Base-by-base conservation (phyloP, 2,797 vertebrate genomes). In the Florisuga fusca region DNA sequence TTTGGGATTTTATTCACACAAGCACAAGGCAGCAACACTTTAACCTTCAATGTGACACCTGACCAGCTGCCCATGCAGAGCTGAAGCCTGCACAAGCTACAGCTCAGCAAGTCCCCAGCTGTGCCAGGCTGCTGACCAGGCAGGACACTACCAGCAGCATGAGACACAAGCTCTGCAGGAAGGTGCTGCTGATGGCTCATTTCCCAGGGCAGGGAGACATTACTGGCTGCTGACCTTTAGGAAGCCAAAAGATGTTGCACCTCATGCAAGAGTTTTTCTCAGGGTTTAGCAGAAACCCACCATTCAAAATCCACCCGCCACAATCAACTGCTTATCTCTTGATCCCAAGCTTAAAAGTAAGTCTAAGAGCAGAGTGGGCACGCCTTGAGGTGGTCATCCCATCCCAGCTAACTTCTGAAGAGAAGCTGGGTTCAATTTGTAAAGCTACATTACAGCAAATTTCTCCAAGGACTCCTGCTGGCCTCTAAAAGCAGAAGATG, bases 81-180 rank as follows among this genome's bases (percentile, higher is more conserved):
- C 12, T 53, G 36, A 36, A 21, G 25, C 18, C 21, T 2, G 0
- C 38, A 3, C 27, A 8, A 59, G 53, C 38, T 46, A 29, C 29
- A 41, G 38, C 25, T 48, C 33, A 55, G 38, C 48, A 38, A 48
- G 17, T 59, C 36, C 36, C 41, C 34, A 25, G 16, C 38, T 59
- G 16, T n/a, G 59, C 27, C 36, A 64, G 1, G 0, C 53, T n/a
- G 38, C 23, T 3, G 0, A 25, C 6, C 4, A 16, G 38, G 19
- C 15, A 81, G 23, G 53, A 38, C 15, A 33, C 33, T 51, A 50
- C 43, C 29, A 64, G 51, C 23, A 48, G 34, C 0, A 4, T 29
- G 29, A 59, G 81, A 34, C 29, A 33, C 31, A 17, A 3, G 12
- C 19, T 29, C 54, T 8, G 15, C 3, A 1, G n/a, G 38, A 61